Evolutionary conservation across 1,140 invertebrate genomes (phyloP).

Genomic region (Caenorhabditis remanei): DNA sequence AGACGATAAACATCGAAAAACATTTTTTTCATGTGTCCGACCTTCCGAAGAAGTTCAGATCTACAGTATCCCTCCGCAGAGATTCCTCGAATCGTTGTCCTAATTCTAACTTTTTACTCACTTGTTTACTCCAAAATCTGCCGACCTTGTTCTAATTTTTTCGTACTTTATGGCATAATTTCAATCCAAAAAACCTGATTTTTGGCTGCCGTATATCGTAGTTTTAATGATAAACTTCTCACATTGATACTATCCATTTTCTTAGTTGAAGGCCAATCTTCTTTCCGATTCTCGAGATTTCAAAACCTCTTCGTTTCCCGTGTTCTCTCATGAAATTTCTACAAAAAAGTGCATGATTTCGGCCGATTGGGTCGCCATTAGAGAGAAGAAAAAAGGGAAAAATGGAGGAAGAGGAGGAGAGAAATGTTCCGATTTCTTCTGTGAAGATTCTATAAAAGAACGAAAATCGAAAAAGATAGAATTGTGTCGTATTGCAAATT

Average conservation of each 20-base stretch:
- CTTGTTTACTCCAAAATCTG: neutral
- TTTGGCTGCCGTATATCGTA: neutral
- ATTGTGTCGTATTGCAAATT: too few relatives aligned
- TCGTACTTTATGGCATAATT: slow-evolving; percentile 21
- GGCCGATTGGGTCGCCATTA: neutral
- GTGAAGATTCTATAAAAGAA: too few relatives aligned
- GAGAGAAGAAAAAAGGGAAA: neutral
- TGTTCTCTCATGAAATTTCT: neutral
- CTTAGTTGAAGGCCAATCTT: neutral
- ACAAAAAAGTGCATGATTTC: neutral
- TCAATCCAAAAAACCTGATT: neutral
- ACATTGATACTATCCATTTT: neutral
- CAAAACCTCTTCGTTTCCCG: neutral
- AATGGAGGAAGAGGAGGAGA: neutral
- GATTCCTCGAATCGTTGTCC: too few relatives aligned
- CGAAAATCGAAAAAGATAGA: too few relatives aligned
- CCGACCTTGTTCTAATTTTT: slow-evolving; percentile 22
- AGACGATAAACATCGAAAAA: too few relatives aligned
- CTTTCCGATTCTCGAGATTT: too few relatives aligned
- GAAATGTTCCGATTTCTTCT: too few relatives aligned
- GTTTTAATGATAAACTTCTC: neutral
- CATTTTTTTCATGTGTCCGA: too few relatives aligned
- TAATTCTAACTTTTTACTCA: neutral
- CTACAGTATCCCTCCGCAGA: too few relatives aligned
- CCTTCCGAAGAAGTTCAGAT: too few relatives aligned